These are phyloP conservation scores for Patella vulgata DNA, from an alignment of 1,140 invertebrate genomes.

Conservation along the genomic window DNA sequence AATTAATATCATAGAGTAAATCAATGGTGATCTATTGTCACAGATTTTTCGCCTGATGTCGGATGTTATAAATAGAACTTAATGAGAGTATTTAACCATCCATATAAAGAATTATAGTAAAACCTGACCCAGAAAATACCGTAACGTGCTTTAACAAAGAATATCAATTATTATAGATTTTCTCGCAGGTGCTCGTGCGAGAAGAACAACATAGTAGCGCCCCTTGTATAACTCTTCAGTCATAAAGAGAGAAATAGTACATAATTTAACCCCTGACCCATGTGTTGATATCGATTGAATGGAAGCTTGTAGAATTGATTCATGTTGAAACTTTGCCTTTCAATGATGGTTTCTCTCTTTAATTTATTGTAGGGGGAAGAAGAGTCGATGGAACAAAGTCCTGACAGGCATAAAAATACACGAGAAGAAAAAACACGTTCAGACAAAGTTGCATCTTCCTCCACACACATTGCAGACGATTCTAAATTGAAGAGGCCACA, in stretches of 20 bases:
- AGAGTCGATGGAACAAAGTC: constrained; percentile 55
- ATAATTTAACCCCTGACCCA: constrained; percentile 13
- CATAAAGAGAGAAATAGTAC: constrained; percentile 1
- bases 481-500: background rate
- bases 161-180: too few relatives aligned
- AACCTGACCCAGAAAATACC: too few relatives aligned
- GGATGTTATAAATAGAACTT: too few relatives aligned
- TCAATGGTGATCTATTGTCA: too few relatives aligned
- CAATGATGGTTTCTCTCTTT: background rate
- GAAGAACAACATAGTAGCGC: too few relatives aligned
- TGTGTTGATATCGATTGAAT: constrained; percentile 13
- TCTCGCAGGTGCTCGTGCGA: too few relatives aligned
- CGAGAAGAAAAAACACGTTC: constrained; percentile 20
- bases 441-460: constrained; percentile 17
- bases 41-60: too few relatives aligned
- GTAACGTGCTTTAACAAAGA: too few relatives aligned
- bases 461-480: constrained; percentile 5
- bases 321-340: constrained; percentile 8
- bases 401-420: constrained; percentile 38
- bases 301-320: background rate
- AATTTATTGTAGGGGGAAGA: constrained; percentile 52
- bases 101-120: too few relatives aligned
- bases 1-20: too few relatives aligned
- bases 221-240: constrained; percentile 9
- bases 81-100: too few relatives aligned